These are phyloP conservation scores for Macroteleia sp. DNA, from an alignment of 2,888 invertebrate species.

Conservation along the genomic window DNA sequence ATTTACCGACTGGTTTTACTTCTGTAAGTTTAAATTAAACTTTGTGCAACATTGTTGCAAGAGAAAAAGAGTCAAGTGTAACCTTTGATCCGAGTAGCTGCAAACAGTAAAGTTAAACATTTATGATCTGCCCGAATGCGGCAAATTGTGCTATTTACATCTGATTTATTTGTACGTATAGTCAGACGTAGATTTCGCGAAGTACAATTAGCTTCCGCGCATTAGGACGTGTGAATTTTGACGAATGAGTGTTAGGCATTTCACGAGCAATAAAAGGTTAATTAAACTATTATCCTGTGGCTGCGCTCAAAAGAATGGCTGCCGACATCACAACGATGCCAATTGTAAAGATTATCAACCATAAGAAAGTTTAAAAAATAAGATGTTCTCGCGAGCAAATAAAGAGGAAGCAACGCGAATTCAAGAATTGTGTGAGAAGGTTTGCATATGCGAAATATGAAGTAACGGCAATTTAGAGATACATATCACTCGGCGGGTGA, in stretches of 20 bases:
- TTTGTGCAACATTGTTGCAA: constrained; percentile 12
- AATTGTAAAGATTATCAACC: constrained; percentile 24
- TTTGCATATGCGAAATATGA: constrained; percentile 11
- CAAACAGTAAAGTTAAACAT: constrained; percentile 27
- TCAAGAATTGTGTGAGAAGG: constrained; percentile 24
- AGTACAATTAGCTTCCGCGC: constrained; percentile 22
- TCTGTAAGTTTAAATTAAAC: too few relatives aligned
- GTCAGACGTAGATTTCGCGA: neutral
- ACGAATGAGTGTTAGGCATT: constrained; percentile 41
- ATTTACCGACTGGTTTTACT: too few relatives aligned
- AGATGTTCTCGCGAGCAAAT: constrained; percentile 19
- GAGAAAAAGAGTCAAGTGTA: neutral
- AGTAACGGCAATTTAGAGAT: constrained; percentile 1
- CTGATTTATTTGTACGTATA: constrained; percentile 40
- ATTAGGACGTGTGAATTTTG: constrained; percentile 56
- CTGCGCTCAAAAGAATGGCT: neutral
- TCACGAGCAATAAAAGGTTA: constrained; percentile 44
- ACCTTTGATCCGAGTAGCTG: constrained; percentile 13
- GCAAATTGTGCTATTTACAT: constrained; percentile 26
- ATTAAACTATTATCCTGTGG: constrained; percentile 38
- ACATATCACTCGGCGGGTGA: neutral
- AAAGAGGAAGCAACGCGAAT: constrained; percentile 22
- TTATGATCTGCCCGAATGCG: constrained; percentile 12
- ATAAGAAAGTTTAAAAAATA: constrained; percentile 3
- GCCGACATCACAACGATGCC: constrained; percentile 6